These are phyloP conservation scores for Dusona sp. DNA, from an alignment of 2,888 invertebrate species.

Conservation along the genomic window DNA sequence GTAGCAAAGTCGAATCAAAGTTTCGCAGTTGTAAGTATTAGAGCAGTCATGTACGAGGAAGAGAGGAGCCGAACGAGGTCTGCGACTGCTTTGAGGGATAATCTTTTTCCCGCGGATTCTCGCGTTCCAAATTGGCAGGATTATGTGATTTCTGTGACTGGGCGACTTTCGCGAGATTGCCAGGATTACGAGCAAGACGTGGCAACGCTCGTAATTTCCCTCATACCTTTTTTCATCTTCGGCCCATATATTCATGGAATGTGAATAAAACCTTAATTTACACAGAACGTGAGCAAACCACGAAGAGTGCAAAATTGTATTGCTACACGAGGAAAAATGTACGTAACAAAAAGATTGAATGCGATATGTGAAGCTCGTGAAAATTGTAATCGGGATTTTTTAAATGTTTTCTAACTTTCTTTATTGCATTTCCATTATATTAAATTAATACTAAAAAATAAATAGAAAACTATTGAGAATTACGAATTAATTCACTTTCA, in stretches of 20 bases:
- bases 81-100: conserved; percentile 60
- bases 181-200: conserved; percentile 79
- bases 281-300: conserved; percentile 37
- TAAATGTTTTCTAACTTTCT: conserved; percentile 28
- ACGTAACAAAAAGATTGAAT: neutral
- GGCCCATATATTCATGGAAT: conserved; percentile 18
- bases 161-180: conserved; percentile 82
- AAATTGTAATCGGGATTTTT: neutral
- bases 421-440: neutral
- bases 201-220: conserved; percentile 63
- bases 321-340: neutral
- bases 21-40: conserved; percentile 52
- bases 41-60: conserved; percentile 30
- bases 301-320: conserved; percentile 32
- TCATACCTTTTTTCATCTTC: conserved; percentile 50
- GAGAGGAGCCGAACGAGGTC: conserved; percentile 26
- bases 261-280: conserved; percentile 45
- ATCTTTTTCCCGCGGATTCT: conserved; percentile 69
- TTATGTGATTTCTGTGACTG: conserved; percentile 79
- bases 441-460: neutral
- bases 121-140: conserved; percentile 82
- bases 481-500: neutral
- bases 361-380: neutral
- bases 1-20: conserved; percentile 46
- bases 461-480: neutral